Conservation (phyloP, 2,797 vertebrate genomes). For the Microtus obscurus region DNA sequence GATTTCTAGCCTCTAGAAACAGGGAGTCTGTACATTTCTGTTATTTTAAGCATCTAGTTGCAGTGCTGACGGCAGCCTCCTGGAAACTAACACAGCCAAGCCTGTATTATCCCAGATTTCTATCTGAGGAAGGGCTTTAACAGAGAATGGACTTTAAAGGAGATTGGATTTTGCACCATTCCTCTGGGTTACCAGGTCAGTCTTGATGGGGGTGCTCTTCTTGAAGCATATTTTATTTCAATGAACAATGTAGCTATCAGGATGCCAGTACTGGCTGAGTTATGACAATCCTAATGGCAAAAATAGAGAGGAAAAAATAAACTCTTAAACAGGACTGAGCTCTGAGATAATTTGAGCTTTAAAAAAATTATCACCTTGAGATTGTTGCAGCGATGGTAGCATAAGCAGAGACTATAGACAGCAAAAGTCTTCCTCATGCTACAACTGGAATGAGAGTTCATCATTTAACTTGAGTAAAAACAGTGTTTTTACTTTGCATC, state of each 20-base stretch:
- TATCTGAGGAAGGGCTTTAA: neutral
- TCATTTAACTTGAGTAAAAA: neutral
- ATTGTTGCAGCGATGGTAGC: neutral
- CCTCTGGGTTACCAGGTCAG: neutral
- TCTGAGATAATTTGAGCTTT: neutral
- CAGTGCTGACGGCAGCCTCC: neutral
- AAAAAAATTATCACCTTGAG: neutral
- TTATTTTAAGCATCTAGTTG: neutral
- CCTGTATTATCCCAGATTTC: neutral
- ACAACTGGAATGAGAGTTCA: neutral
- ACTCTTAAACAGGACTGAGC: neutral
- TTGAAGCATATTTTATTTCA: neutral
- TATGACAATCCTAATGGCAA: neutral
- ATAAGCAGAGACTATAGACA: neutral
- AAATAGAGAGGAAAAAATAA: neutral
- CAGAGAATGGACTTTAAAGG: neutral
- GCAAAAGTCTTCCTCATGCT: neutral
- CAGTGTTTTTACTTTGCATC: neutral
- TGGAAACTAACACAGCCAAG: neutral
- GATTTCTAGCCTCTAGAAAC: neutral
- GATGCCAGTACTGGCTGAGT: neutral
- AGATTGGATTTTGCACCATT: neutral
- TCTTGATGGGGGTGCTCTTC: neutral
- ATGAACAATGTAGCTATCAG: neutral
- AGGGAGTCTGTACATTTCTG: neutral